phyloP scores from a whole-genome alignment of 2,888 invertebrate species.

The Pristionchus arcanus region DNA sequence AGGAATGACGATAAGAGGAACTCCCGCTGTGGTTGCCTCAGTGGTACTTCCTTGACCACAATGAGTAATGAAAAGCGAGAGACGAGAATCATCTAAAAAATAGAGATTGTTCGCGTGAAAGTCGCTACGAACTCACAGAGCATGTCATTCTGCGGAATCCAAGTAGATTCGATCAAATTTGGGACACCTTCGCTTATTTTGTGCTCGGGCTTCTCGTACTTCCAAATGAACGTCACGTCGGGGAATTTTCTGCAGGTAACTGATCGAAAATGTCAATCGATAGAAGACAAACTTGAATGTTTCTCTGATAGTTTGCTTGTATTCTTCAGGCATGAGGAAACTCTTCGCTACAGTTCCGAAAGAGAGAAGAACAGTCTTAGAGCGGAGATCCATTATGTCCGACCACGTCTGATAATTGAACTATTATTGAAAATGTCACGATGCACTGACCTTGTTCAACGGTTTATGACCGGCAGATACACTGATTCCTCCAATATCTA shows the following conservation, averaged over 20 bases:
- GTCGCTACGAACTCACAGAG: conserved; percentile 47
- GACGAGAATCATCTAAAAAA: conserved; percentile 39
- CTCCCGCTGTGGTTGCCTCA: conserved; percentile 20
- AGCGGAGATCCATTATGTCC: conserved; percentile 8
- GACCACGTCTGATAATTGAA: conserved; percentile 21
- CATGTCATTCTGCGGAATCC: conserved; percentile 53
- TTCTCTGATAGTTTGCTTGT: conserved; percentile 58
- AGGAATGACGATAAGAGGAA: conserved; percentile 48
- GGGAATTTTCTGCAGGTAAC: neutral
- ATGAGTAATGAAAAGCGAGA: conserved; percentile 53
- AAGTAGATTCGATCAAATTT: conserved; percentile 14
- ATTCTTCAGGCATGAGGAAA: conserved; percentile 59
- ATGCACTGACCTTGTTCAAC: conserved; percentile 29
- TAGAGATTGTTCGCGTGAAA: too few relatives aligned
- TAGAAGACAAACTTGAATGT: neutral
- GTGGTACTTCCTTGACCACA: conserved; percentile 33
- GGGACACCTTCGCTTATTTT: conserved; percentile 32
- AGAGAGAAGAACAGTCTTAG: conserved; percentile 58
- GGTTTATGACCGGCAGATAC: conserved; percentile 1
- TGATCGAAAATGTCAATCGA: neutral
- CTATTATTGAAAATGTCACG: too few relatives aligned
- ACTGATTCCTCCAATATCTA: conserved; percentile 54
- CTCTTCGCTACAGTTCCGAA: conserved; percentile 65
- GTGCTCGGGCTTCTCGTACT: conserved; percentile 47
- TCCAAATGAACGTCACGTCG: conserved; percentile 54